Evolutionary conservation across 2,797 vertebrate species (phyloP).

Genomic region (Australoheros facetus): DNA sequence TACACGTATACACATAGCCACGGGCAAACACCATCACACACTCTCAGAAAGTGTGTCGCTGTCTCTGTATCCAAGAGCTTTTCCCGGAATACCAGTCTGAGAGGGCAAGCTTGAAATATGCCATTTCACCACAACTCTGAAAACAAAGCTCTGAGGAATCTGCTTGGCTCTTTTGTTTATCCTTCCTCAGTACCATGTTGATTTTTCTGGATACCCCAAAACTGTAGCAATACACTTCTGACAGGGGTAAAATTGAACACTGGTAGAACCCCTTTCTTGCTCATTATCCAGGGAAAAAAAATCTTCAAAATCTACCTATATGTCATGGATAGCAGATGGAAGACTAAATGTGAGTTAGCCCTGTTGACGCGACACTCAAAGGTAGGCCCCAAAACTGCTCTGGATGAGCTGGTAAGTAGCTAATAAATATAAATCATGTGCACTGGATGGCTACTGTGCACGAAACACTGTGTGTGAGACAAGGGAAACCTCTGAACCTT

Average conservation of each 20-base stretch:
- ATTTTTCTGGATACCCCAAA: slow-evolving; percentile 57
- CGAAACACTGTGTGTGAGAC: neutral
- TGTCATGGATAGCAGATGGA: neutral
- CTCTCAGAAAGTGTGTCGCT: slow-evolving; percentile 24
- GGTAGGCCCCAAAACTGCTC: too few relatives aligned
- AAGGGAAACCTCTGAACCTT: slow-evolving; percentile 23
- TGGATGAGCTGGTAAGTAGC: neutral
- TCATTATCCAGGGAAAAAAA: slow-evolving; percentile 5
- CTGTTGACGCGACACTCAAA: neutral
- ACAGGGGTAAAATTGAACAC: slow-evolving; percentile 30
- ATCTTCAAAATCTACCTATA: neutral
- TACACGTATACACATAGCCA: neutral
- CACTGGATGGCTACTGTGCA: neutral
- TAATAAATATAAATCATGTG: slow-evolving; percentile 1
- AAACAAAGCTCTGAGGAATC: slow-evolving; percentile 75
- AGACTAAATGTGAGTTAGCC: neutral
- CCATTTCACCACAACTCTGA: slow-evolving; percentile 70
- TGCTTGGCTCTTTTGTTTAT: slow-evolving; percentile 61
- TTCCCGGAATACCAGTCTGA: slow-evolving; percentile 69
- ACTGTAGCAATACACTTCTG: slow-evolving; percentile 15
- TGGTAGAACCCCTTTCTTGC: slow-evolving; percentile 7
- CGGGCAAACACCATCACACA: slow-evolving; percentile 38
- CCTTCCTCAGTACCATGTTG: slow-evolving; percentile 48
- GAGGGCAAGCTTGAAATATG: slow-evolving; percentile 61
- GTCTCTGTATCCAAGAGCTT: slow-evolving; percentile 47